Base-by-base conservation (phyloP, 2,113 vertebrate species). In the Cichladusa arquata region DNA sequence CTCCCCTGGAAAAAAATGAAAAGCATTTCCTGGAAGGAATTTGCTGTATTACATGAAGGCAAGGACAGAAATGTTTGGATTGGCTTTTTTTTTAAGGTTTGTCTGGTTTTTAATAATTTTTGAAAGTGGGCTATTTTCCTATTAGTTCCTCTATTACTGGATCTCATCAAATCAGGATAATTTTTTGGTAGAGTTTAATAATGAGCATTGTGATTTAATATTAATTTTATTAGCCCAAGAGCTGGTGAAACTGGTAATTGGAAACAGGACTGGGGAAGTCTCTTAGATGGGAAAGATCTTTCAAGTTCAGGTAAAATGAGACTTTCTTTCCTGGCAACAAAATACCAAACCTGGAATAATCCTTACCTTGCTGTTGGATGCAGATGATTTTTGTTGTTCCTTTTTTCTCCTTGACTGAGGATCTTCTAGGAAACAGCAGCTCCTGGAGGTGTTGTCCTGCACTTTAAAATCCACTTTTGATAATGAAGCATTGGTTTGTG, bases 1-100 rank as follows among this genome's bases (percentile, higher is more conserved):
- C 88, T 88, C 85, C 31, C 24, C 66, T 80, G 54, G 76, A 69
- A 95, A 94, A 84, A 90, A 93, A 94, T 82, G 88, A 92, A 5
- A 94, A 86, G 53, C 85, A 96, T 96, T 96, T 96, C 88, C 95
- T 94, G 93, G 82, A 90, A 94, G 76, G 79, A 94, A 70, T 92
- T n/a, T 40, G 62, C 67, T 88, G 53, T 40, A 23, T 72, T 56
- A 82, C 1, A 0, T 54, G 90, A 88, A 62, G 61, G 42, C 34
- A 72, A 40, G 54, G 67, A 40, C 25, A 64, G 53, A 74, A 60
- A 33, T 53, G 12, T 83, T 92, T 26, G 19, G 34, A 22, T 8
- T 53, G 56, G 2, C n/a, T 42, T 7, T 14, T 34, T 24, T 31
- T 79, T n/a, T 42, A 16, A 53, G 5, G 5, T 13, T 89, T 61